phyloP scores from a whole-genome alignment of 2,888 invertebrate genomes.

The Noctuana brunneofusca region DNA sequence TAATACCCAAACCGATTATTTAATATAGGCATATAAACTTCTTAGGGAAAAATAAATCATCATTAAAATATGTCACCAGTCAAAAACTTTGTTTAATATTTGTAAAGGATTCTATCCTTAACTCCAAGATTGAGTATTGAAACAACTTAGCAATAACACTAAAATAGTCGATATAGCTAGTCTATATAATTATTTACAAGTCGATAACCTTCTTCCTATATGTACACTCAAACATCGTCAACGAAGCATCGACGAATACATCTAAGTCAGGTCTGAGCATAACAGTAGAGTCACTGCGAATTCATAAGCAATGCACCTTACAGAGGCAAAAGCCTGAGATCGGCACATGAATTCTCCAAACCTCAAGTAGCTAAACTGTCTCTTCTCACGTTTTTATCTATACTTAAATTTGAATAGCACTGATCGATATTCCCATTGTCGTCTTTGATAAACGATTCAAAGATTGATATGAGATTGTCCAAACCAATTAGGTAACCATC shows the following conservation, averaged over 20 bases:
- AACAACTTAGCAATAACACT: constrained; percentile 54
- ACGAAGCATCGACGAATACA: constrained; percentile 23
- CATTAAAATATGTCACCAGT: constrained; percentile 30
- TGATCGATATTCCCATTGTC: constrained; percentile 71
- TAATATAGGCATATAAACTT: not conserved
- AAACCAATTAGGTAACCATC: constrained; percentile 97
- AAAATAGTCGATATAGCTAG: constrained; percentile 42
- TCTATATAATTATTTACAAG: constrained; percentile 69
- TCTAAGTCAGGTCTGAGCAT: constrained; percentile 35
- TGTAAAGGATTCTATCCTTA: constrained; percentile 57
- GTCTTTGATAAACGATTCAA: constrained; percentile 84
- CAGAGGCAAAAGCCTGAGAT: constrained; percentile 37
- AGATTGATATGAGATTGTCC: constrained; percentile 93
- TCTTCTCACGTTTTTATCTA: constrained; percentile 67
- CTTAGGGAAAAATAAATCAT: constrained; percentile 8
- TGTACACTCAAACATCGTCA: constrained; percentile 45
- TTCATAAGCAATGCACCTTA: constrained; percentile 33
- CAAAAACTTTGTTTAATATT: constrained; percentile 49
- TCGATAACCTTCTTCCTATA: constrained; percentile 44
- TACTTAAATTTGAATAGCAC: constrained; percentile 59
- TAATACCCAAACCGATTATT: not conserved
- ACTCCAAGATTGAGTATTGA: constrained; percentile 72
- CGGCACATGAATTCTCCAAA: constrained; percentile 40
- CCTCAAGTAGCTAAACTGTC: constrained; percentile 75
- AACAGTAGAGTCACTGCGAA: constrained; percentile 35